phyloP scores from a whole-genome alignment of 2,888 invertebrate species.

The Caenorhabditis sp. region DNA sequence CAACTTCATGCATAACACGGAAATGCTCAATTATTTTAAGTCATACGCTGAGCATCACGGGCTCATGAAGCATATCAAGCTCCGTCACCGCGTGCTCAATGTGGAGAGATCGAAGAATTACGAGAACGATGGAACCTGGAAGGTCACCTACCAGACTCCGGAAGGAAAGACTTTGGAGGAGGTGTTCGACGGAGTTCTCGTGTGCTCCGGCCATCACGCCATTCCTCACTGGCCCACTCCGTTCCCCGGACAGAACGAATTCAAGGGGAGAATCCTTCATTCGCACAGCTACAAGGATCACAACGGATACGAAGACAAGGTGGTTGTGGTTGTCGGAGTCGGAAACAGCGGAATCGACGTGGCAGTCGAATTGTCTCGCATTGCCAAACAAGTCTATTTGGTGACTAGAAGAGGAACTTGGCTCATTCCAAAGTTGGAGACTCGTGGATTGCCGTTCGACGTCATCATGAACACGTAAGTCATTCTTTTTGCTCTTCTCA shows the following conservation, averaged over 20 bases:
- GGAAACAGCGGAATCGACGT: constrained; percentile 81
- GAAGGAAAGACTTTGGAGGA: constrained; percentile 65
- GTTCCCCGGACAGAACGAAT: constrained; percentile 67
- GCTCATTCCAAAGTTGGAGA: constrained; percentile 81
- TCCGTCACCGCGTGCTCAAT: constrained; percentile 66
- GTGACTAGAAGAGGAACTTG: constrained; percentile 81
- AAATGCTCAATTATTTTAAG: constrained; percentile 69
- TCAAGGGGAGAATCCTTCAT: constrained; percentile 75
- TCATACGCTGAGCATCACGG: constrained; percentile 75
- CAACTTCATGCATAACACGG: constrained; percentile 69
- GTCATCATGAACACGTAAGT: constrained; percentile 61
- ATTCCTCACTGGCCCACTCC: constrained; percentile 80
- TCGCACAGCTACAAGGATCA: constrained; percentile 77
- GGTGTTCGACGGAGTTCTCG: constrained; percentile 81
- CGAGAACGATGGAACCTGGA: constrained; percentile 79
- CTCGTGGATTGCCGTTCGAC: constrained; percentile 72
- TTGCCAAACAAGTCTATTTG: constrained; percentile 80
- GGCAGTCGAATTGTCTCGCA: constrained; percentile 80
- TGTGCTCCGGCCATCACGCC: constrained; percentile 82
- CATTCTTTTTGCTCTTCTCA: neutral
- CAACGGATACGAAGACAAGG: constrained; percentile 79
- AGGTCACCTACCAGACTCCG: constrained; percentile 68
- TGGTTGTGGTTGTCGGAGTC: constrained; percentile 80
- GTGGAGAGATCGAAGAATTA: constrained; percentile 77
- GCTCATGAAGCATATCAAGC: constrained; percentile 72